Conservation (phyloP, 2,888 invertebrate genomes). For the Sinohyriopsis cumingii region DNA sequence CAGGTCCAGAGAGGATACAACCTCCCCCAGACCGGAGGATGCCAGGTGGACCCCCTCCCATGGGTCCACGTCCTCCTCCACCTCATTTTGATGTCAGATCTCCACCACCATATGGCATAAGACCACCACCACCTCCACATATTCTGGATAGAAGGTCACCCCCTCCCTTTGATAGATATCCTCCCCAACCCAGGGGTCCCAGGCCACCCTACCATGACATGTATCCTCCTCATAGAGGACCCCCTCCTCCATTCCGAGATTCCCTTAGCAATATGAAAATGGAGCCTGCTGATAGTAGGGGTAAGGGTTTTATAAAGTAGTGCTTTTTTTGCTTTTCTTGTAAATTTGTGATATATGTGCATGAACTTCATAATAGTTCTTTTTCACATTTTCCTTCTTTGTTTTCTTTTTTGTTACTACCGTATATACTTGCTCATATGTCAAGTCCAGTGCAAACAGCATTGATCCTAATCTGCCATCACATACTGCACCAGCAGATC, state of each 20-base stretch:
- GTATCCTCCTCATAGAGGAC: constrained; percentile 28
- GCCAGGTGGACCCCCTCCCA: constrained; percentile 39
- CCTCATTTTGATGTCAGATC: constrained; percentile 35
- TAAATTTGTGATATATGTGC: too few species aligned
- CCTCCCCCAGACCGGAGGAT: constrained; percentile 36
- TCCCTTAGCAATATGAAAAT: constrained; percentile 28
- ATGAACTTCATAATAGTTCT: too few species aligned
- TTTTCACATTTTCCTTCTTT: too few species aligned
- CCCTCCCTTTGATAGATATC: constrained; percentile 46
- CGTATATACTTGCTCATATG: too few species aligned
- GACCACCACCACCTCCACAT: constrained; percentile 34
- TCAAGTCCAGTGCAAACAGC: too few species aligned
- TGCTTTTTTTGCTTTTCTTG: too few species aligned
- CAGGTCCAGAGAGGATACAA: constrained; percentile 35
- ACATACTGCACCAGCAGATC: too few species aligned
- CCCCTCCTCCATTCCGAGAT: constrained; percentile 36
- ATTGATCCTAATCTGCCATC: too few species aligned
- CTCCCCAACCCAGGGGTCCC: constrained; percentile 39
- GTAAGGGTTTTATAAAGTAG: constrained; percentile 17
- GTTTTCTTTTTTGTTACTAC: too few species aligned
- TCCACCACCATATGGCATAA: constrained; percentile 45
- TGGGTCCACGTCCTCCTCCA: constrained; percentile 34
- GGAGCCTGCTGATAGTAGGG: constrained; percentile 31
- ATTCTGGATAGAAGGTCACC: constrained; percentile 50
- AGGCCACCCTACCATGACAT: constrained; percentile 36